Percentiles rank a stretch among this genome's conserved stretches.
Conservation (phyloP, 2,113 vertebrate species). For the Haemorhous mexicanus region DNA sequence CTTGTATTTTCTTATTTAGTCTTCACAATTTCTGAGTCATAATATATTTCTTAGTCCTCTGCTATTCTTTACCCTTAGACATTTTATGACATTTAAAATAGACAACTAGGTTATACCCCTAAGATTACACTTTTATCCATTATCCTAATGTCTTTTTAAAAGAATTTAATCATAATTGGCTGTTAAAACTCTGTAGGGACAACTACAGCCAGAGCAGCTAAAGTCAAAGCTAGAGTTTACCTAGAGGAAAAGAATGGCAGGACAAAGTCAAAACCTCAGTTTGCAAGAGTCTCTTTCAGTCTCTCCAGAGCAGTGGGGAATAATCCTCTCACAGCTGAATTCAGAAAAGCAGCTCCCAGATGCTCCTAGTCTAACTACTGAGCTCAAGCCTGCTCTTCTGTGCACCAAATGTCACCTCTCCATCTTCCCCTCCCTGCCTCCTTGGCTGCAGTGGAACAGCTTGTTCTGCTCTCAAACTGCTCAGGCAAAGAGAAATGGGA, state of each 20-base stretch:
- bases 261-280: not conserved
- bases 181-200: not conserved
- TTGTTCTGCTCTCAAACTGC: not conserved
- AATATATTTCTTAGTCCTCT: not conserved
- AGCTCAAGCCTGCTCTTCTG: not conserved
- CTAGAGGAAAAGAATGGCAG: not conserved
- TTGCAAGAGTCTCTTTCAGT: not conserved
- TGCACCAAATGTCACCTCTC: not conserved
- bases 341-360: not conserved
- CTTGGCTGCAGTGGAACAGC: not conserved
- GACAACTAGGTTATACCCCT: not conserved
- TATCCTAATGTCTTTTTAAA: not conserved
- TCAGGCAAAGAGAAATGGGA: not conserved
- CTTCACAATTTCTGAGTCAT: not conserved
- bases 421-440: not conserved
- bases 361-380: not conserved
- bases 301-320: not conserved
- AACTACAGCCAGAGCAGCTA: not conserved
- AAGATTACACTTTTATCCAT: not conserved
- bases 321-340: not conserved
- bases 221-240: not conserved
- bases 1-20: not conserved
- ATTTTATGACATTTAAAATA: not conserved
- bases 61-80: not conserved
- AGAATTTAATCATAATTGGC: not conserved